phyloP scores from a whole-genome alignment of 2,888 invertebrate species.

The Aphidoletes aphidimyza region DNA sequence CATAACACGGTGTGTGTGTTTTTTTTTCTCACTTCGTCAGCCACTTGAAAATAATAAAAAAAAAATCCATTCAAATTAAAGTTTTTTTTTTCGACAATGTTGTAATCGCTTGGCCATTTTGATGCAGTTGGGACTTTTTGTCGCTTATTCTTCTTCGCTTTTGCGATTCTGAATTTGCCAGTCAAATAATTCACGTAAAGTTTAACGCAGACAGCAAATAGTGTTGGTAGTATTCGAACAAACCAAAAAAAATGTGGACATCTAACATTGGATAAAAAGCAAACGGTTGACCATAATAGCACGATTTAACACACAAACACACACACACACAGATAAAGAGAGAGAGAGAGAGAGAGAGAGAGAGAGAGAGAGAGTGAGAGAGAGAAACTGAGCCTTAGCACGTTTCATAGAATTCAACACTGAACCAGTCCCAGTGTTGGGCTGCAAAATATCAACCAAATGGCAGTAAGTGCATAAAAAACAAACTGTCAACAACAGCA shows the following conservation, averaged over 20 bases:
- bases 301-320: background rate
- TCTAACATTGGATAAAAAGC: background rate
- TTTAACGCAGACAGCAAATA: background rate
- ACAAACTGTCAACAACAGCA: background rate
- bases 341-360: no score
- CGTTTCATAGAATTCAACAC: no score
- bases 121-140: background rate
- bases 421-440: no score
- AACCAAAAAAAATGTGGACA: background rate
- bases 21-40: background rate
- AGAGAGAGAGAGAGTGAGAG: no score
- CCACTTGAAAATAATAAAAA: background rate
- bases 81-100: background rate
- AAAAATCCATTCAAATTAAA: background rate
- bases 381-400: no score
- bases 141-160: background rate
- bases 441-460: no score
- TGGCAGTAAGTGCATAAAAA: background rate
- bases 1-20: background rate
- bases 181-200: background rate
- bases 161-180: background rate
- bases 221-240: background rate
- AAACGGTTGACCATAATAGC: background rate
- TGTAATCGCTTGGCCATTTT: background rate
- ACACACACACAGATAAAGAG: no score